Conservation (phyloP, 1,140 invertebrate species). For the Platyscapa corneri region DNA sequence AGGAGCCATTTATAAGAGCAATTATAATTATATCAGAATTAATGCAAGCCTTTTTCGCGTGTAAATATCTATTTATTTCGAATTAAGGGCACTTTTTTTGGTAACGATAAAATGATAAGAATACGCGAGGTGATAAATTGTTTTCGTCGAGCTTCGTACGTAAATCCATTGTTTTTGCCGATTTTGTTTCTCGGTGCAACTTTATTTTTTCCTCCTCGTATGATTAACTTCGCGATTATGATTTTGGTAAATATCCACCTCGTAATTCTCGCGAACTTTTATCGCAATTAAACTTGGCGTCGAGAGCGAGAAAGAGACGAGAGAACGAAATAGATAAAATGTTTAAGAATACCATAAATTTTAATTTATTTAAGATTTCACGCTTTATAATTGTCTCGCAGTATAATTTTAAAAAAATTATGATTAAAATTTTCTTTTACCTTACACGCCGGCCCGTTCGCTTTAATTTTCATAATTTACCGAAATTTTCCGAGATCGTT, state of each 20-base stretch:
- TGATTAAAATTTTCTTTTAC: constrained; percentile 10
- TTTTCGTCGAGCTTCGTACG: background rate
- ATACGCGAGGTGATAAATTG: background rate
- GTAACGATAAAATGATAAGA: background rate
- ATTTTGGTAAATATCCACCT: constrained; percentile 1
- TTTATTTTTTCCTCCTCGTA: background rate
- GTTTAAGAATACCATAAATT: background rate
- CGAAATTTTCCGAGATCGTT: background rate
- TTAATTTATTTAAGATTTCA: constrained; percentile 7
- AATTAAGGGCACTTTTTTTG: background rate
- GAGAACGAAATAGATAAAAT: background rate
- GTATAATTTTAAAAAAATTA: constrained; percentile 3
- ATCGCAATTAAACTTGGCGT: constrained; percentile 7
- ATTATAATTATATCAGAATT: background rate
- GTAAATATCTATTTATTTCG: background rate
- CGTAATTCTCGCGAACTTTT: background rate
- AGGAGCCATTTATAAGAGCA: background rate
- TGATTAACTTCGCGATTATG: background rate
- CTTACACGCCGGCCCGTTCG: background rate
- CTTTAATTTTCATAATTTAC: background rate
- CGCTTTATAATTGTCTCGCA: background rate
- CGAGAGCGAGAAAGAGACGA: background rate
- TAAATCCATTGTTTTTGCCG: background rate
- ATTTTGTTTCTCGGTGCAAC: background rate
- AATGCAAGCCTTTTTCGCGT: background rate